These are phyloP conservation scores for Lasius platythorax DNA, from an alignment of 2,888 invertebrate genomes.

Conservation along the genomic window DNA sequence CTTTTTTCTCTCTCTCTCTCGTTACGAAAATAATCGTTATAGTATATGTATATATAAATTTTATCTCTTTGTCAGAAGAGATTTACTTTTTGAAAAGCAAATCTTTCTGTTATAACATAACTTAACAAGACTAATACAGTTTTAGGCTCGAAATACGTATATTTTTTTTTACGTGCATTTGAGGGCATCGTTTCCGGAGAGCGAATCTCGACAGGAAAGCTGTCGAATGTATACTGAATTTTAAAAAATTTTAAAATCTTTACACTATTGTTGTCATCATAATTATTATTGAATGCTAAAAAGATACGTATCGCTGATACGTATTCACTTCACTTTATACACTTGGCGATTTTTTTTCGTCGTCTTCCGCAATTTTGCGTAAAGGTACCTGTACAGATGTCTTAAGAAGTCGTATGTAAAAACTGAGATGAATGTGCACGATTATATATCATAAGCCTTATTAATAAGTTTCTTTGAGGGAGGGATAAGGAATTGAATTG, in stretches of 20 bases:
- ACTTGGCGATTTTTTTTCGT: slow-evolving; percentile 4
- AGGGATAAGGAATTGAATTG: slow-evolving; percentile 49
- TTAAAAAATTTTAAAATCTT: not conserved
- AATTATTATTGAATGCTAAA: slow-evolving; percentile 16
- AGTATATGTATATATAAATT: not conserved
- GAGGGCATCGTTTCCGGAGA: not conserved
- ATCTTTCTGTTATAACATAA: not conserved
- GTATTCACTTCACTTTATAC: slow-evolving; percentile 11
- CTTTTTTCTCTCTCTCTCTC: not conserved
- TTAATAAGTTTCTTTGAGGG: slow-evolving; percentile 27
- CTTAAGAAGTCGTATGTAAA: slow-evolving; percentile 30
- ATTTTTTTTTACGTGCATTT: not conserved
- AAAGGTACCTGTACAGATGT: slow-evolving; percentile 15
- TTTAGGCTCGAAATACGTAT: not conserved
- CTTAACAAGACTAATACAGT: not conserved
- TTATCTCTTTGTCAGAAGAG: not conserved
- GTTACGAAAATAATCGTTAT: not conserved
- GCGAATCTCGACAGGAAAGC: not conserved
- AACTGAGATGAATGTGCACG: slow-evolving; percentile 36
- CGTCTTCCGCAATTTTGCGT: not conserved
- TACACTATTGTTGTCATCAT: not conserved
- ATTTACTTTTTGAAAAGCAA: slow-evolving; percentile 12
- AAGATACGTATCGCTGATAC: slow-evolving; percentile 5
- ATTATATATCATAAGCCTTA: slow-evolving; percentile 15
- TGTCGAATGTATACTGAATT: not conserved